These are phyloP conservation scores for Prionailurus bengalensis DNA, from an alignment of 2,113 vertebrate genomes.

Conservation along the genomic window DNA sequence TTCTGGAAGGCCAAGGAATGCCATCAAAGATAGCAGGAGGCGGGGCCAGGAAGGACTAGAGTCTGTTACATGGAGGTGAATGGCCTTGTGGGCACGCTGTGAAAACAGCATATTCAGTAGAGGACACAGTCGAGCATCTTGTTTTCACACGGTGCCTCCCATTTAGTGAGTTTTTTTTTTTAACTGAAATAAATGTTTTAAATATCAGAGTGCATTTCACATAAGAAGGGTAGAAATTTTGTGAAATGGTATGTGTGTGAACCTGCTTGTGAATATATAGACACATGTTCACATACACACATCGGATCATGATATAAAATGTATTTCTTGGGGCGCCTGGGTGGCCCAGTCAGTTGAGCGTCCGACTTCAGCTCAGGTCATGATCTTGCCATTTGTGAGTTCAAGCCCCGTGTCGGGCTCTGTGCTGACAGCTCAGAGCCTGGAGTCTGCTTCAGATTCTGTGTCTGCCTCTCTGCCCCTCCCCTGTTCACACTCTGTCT, in stretches of 20 bases:
- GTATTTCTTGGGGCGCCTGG: background rate
- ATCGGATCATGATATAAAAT: background rate
- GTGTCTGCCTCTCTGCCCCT: too few species aligned
- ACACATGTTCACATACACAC: background rate
- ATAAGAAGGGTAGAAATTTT: background rate
- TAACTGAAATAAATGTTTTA: background rate
- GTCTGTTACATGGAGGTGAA: fast-evolving
- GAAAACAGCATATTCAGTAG: too few species aligned
- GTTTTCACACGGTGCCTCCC: background rate
- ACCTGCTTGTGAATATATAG: background rate
- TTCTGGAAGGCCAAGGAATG: background rate
- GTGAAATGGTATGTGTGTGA: background rate
- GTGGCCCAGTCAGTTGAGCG: too few species aligned
- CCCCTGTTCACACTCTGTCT: too few species aligned
- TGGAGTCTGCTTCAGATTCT: too few species aligned
- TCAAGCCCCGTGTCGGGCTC: too few species aligned
- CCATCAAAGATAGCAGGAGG: background rate
- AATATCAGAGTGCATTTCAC: background rate
- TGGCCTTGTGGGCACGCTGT: fast-evolving
- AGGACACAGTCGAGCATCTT: background rate
- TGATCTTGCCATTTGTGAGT: too few species aligned
- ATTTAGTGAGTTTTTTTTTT: background rate
- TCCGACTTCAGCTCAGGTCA: too few species aligned
- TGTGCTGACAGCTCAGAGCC: too few species aligned
- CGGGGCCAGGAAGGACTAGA: background rate